phyloP scores from a whole-genome alignment of 92 coral and sea anemone species.

The Muricea muricata region DNA sequence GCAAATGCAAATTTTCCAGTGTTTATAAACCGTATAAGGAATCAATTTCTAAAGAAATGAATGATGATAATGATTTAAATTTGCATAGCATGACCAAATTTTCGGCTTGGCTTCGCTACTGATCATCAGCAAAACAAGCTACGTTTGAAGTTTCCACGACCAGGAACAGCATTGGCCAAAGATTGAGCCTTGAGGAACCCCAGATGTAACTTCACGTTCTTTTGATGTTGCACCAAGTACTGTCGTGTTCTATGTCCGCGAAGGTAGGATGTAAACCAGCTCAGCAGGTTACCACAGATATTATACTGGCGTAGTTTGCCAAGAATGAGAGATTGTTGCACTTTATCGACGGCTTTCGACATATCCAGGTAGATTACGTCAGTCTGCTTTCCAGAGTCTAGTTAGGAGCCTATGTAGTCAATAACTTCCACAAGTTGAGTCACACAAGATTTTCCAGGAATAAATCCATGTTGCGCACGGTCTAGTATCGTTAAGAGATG shows the following conservation, averaged over 20 bases:
- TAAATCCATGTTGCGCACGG: constrained; percentile 11
- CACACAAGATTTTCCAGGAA: constrained; percentile 38
- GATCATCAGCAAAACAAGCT: constrained; percentile 29
- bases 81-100: too few species aligned
- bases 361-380: constrained; percentile 32
- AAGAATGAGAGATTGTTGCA: constrained; percentile 42
- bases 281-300: constrained; percentile 48
- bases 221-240: constrained; percentile 55
- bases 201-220: constrained; percentile 63
- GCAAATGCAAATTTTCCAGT: too few species aligned
- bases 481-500: constrained; percentile 14
- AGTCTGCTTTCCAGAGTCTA: constrained; percentile 30
- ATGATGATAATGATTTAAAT: too few species aligned
- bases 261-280: constrained; percentile 64
- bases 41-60: too few species aligned
- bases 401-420: constrained; percentile 35
- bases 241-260: constrained; percentile 45
- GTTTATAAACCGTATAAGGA: too few species aligned
- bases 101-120: too few species aligned
- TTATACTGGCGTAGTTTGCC: constrained; percentile 38
- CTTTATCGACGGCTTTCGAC: constrained; percentile 69
- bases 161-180: constrained; percentile 60
- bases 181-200: constrained; percentile 71
- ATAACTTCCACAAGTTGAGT: constrained; percentile 40
- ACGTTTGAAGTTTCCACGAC: constrained; percentile 44